A percentile compares a stretch with the other conserved stretches of the same genome.
phyloP scores from a whole-genome alignment of 2,888 invertebrate genomes.

The Xestia xanthographa region DNA sequence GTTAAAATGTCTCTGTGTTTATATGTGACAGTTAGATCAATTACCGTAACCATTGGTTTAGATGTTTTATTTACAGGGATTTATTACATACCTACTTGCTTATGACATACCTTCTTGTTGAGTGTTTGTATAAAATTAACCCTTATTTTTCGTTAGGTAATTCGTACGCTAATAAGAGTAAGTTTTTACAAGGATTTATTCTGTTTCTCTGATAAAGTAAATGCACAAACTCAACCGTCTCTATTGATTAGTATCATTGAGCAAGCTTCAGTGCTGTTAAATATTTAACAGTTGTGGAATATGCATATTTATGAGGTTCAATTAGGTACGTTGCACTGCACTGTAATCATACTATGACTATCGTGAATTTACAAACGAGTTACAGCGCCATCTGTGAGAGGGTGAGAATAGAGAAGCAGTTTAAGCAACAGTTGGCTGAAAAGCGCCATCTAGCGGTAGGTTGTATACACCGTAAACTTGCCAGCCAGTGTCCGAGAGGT shows the following conservation, averaged over 20 bases:
- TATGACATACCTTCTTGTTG: too few species aligned
- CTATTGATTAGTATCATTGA: slow-evolving; percentile 21
- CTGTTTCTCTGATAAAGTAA: background rate
- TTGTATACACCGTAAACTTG: background rate
- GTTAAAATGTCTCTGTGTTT: background rate
- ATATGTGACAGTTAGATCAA: background rate
- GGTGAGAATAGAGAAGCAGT: slow-evolving; percentile 14
- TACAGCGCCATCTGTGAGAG: slow-evolving; percentile 55
- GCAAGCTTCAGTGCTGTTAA: slow-evolving; percentile 17
- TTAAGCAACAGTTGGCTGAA: background rate
- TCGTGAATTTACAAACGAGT: background rate
- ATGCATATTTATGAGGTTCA: slow-evolving; percentile 52
- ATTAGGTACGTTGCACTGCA: slow-evolving; percentile 2
- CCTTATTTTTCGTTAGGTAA: background rate
- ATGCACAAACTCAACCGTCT: background rate
- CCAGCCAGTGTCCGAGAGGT: background rate
- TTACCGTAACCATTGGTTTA: background rate
- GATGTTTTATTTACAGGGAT: background rate
- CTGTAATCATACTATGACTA: background rate
- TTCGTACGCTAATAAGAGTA: background rate
- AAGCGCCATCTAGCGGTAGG: slow-evolving; percentile 57
- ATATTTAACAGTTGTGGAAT: slow-evolving; percentile 33
- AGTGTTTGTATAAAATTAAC: background rate
- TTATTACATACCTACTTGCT: background rate
- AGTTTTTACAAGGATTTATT: background rate